These are phyloP conservation scores for Oophaga sylvatica DNA, from an alignment of 2,797 vertebrate species.

Conservation along the genomic window DNA sequence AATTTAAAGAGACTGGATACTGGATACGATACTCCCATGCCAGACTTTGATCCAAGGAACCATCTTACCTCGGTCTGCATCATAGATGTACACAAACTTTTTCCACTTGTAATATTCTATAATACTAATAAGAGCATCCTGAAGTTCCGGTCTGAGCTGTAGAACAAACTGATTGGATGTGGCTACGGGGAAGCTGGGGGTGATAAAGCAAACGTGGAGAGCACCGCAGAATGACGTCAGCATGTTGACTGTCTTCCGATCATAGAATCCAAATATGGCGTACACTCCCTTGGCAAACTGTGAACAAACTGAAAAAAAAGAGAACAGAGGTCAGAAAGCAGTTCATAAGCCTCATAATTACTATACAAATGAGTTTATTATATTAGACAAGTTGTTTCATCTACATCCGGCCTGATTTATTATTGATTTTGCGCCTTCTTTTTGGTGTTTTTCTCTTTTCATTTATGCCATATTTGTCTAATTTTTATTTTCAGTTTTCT, in stretches of 20 bases:
- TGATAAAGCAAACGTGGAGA: constrained; percentile 96
- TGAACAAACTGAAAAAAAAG: constrained; percentile 85
- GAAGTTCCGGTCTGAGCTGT: constrained; percentile 94
- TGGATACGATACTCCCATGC: neutral
- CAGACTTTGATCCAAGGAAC: neutral
- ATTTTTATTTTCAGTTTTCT: no score
- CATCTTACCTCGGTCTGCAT: constrained; percentile 90
- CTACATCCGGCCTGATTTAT: neutral
- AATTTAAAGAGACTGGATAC: no score
- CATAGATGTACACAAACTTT: constrained; percentile 98
- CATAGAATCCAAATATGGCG: constrained; percentile 98
- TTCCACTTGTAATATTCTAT: constrained; percentile 95
- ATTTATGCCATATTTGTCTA: no score
- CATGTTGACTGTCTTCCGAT: constrained; percentile 98
- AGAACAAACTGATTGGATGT: constrained; percentile 98
- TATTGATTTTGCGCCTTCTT: no score
- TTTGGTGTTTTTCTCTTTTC: no score
- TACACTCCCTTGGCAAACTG: constrained; percentile 99
- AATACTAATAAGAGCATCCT: constrained; percentile 93
- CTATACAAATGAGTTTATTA: neutral
- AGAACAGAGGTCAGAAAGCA: constrained; percentile 20
- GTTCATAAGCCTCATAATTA: neutral
- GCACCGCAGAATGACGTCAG: constrained; percentile 98
- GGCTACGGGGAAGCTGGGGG: constrained; percentile 94
- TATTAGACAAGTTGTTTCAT: neutral